These are phyloP conservation scores for Lithobius niger DNA, from an alignment of 1,140 invertebrate species.

Conservation along the genomic window DNA sequence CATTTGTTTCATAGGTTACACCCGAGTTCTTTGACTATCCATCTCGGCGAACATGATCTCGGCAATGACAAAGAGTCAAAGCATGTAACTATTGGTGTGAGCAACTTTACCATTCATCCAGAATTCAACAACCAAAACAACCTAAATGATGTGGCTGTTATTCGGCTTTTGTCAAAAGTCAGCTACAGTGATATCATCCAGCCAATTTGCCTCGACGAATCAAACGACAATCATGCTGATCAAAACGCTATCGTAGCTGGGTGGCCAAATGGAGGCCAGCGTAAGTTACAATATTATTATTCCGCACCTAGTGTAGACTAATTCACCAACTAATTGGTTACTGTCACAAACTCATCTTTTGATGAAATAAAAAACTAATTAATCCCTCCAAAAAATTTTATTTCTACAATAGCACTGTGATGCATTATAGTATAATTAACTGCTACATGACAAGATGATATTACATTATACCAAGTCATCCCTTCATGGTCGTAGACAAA, in stretches of 20 bases:
- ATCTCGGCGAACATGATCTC: not conserved
- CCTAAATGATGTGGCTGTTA: slow-evolving; percentile 22
- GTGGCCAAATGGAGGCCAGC: slow-evolving; percentile 44
- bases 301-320: too few species aligned
- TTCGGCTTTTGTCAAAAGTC: slow-evolving; percentile 28
- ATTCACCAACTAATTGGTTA: too few species aligned
- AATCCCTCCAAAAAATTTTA: too few species aligned
- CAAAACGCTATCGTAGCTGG: slow-evolving; percentile 56
- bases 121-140: slow-evolving; percentile 28
- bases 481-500: too few species aligned
- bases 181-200: slow-evolving; percentile 39
- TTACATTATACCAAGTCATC: too few species aligned
- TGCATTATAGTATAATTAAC: too few species aligned
- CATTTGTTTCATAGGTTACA: too few species aligned
- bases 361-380: too few species aligned
- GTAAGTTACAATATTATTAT: too few species aligned
- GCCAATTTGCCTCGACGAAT: slow-evolving; percentile 50
- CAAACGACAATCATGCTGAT: slow-evolving; percentile 40
- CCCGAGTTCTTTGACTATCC: not conserved
- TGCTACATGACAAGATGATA: too few species aligned
- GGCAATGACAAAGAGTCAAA: not conserved
- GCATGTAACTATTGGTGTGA: slow-evolving; percentile 22
- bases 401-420: too few species aligned
- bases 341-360: too few species aligned
- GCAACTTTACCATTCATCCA: slow-evolving; percentile 33